A percentile compares a stretch with the other conserved stretches of the same genome.
Conservation (phyloP, 2,888 invertebrate species). For the Lasioglossum malachurum region DNA sequence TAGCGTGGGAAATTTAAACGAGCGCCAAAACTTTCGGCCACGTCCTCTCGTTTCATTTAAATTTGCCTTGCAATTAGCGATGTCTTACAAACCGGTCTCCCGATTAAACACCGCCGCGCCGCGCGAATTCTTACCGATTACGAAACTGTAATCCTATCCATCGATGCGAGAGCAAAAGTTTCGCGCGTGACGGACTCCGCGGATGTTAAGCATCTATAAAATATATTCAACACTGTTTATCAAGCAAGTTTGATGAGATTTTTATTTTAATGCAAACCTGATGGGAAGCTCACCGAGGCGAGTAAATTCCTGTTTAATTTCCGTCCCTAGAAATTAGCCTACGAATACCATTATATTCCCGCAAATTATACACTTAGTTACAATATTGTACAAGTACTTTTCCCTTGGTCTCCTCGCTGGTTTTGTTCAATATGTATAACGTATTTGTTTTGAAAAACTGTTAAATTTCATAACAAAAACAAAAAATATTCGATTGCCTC, state of each 20-base stretch:
- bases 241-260: neutral
- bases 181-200: neutral
- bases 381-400: neutral
- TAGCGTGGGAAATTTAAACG: conserved; percentile 36
- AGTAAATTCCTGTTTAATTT: neutral
- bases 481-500: neutral
- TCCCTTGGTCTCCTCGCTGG: neutral
- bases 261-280: neutral
- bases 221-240: neutral
- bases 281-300: neutral
- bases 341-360: neutral
- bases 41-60: neutral
- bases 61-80: conserved; percentile 4
- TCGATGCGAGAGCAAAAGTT: neutral
- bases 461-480: too few species aligned
- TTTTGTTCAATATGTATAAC: neutral
- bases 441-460: neutral
- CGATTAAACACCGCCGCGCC: neutral
- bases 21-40: conserved; percentile 19
- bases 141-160: neutral
- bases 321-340: neutral
- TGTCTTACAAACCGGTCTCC: neutral
- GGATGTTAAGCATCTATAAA: neutral
- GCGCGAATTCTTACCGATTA: neutral
- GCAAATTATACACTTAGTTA: neutral